Percentiles rank a stretch among this genome's conserved stretches.
Evolutionary conservation across 2,797 vertebrate genomes (phyloP).

Genomic region (Sternarchorhynchus goeldii): DNA sequence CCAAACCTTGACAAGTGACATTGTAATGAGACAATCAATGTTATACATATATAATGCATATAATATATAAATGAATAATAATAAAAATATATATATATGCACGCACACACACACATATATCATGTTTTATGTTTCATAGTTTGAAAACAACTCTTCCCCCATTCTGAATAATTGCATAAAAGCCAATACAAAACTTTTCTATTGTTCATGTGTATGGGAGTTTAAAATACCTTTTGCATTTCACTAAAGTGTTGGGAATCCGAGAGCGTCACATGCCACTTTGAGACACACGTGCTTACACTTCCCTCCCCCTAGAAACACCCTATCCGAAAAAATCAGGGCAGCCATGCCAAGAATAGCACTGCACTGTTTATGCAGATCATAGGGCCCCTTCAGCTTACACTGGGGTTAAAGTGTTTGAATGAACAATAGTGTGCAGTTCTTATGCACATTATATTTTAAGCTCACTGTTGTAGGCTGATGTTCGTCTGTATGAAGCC

Average conservation of each 20-base stretch:
- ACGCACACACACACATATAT: too few relatives aligned
- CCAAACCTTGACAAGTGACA: too few relatives aligned
- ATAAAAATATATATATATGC: too few relatives aligned
- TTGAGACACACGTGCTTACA: slow-evolving; percentile 52
- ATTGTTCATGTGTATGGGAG: slow-evolving; percentile 14
- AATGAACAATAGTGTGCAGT: slow-evolving; percentile 33
- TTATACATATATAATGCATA: too few relatives aligned
- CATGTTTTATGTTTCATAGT: not conserved
- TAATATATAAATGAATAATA: too few relatives aligned
- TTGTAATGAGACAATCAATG: too few relatives aligned
- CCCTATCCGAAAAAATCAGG: slow-evolving; percentile 60
- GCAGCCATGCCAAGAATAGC: slow-evolving; percentile 60
- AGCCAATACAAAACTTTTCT: slow-evolving; percentile 13
- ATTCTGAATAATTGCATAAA: not conserved
- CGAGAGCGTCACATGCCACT: slow-evolving; percentile 53
- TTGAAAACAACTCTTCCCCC: not conserved
- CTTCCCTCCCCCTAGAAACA: slow-evolving; percentile 58
- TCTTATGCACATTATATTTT: not conserved
- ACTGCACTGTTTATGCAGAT: slow-evolving; percentile 57
- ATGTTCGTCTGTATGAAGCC: not conserved
- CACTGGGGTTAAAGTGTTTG: slow-evolving; percentile 34
- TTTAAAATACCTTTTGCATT: slow-evolving; percentile 45
- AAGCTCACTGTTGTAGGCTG: not conserved
- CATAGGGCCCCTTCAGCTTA: slow-evolving; percentile 38
- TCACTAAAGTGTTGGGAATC: slow-evolving; percentile 45